Base-by-base conservation (phyloP, 2,797 vertebrate species). In the Nothura maculosa region DNA sequence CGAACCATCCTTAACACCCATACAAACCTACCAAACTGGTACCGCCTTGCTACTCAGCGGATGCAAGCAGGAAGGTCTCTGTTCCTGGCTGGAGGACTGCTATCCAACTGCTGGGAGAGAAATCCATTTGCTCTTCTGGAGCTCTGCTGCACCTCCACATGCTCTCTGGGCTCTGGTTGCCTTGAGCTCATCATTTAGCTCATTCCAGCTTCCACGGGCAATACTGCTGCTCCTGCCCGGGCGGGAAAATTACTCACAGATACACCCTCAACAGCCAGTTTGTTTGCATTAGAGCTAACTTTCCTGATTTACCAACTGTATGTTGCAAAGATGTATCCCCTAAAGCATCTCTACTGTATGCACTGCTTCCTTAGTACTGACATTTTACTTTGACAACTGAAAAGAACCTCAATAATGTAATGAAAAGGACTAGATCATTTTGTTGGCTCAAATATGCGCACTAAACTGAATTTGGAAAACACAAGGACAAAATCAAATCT, bases 81-180 rank as follows among this genome's bases (percentile, higher is more conserved):
- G 13, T 84, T 47, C n/a, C 27, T 47, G 43, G 27, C 32, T 69
- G 18, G 38, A 50, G 12, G 40, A 80, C 45, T 34, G 78, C 13
- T 14, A 21, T 3, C 80, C 84, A 36, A 28, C 48, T 20, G 15
- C 9, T 1, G n/a, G 40, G 20, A 88, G 52, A 32, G 0, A 0
- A 86, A 32, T 12, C 45, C 15, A 60, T 17, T 13, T 3, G 3
- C 20, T 25, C 30, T 72, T 64, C 45, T 54, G 73, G 60, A 24
- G 6, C 38, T 75, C 21, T 79, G 22, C 55, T 63, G 81, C 15
- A 13, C n/a, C 32, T 55, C 12, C 4, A 13, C 15, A 9, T 12
- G 21, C 19, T 16, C 4, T 0, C 11, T 25, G 25, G 69, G 24
- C 40, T 64, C 27, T 32, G 15, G 47, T 9, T 42, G 10, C 40